Evolutionary conservation across 2,888 invertebrate genomes (phyloP).

Genomic region (Noctua janthe): DNA sequence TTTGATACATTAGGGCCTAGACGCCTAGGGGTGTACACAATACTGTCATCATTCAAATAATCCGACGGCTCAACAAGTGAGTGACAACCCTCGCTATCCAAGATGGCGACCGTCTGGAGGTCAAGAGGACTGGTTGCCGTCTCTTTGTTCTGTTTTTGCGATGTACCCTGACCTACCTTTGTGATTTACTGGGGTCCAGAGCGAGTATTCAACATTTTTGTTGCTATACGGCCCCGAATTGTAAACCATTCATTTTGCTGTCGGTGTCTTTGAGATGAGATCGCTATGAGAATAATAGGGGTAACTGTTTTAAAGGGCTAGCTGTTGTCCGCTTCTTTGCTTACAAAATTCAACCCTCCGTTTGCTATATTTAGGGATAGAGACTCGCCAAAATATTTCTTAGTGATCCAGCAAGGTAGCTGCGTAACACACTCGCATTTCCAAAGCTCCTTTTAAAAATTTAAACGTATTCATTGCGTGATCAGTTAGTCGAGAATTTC

Average conservation of each 20-base stretch:
- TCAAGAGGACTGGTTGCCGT: conserved; percentile 76
- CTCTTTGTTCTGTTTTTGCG: conserved; percentile 78
- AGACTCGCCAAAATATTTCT: background rate
- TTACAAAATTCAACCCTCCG: background rate
- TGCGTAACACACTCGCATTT: background rate
- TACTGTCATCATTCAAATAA: conserved; percentile 41
- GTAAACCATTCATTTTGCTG: conserved; percentile 30
- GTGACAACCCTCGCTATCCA: conserved; percentile 63
- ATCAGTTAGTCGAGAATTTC: background rate
- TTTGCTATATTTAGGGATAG: background rate
- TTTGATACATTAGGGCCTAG: background rate
- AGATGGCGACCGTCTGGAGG: conserved; percentile 80
- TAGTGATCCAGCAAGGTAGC: background rate
- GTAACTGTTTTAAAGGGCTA: conserved; percentile 6
- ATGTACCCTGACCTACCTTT: conserved; percentile 85
- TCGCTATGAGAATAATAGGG: conserved; percentile 1
- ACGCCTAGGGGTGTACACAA: conserved; percentile 3
- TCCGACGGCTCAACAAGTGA: conserved; percentile 48
- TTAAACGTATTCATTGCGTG: background rate
- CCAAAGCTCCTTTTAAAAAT: background rate
- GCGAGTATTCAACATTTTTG: conserved; percentile 52
- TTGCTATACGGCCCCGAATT: conserved; percentile 42
- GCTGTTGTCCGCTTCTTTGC: background rate
- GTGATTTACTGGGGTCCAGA: conserved; percentile 76
- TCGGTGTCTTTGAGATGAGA: conserved; percentile 36